Evolutionary conservation across 2,113 vertebrate species (phyloP), one percentile per base, ranked within the genome.

Genomic region (Telmatochromis bifrenatus): DNA sequence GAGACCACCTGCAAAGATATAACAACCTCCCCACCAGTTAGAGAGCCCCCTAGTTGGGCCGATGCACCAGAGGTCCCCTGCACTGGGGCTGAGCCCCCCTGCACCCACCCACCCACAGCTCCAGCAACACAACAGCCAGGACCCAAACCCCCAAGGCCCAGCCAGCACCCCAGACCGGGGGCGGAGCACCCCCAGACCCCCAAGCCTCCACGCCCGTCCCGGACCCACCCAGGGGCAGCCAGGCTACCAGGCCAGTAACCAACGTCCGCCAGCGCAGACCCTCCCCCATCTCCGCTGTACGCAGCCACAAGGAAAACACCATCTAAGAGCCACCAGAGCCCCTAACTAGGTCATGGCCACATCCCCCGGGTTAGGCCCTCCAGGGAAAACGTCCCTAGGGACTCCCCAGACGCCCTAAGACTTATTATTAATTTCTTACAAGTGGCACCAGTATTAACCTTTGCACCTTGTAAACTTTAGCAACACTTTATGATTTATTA

Each of bases 111-210:
- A 0, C 17, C 49, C 49, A 51, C 49, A 1, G 4, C 17, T 3
- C 49, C 4, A 0, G 17, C 1, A 0, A n/a, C 49, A 9, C 49
- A 51, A 51, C 49, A n/a, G 1, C 49, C 49, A n/a, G 8, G 17
- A 51, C 49, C 49, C 49, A 51, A 19, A 0, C 4, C 17, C 49
- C 4, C 49, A 51, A 51, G 49, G 8, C 49, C 49, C 49, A 3
- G 8, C 49, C 17, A 51, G 49, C 4, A 9, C 49, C 49, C 49
- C 49, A n/a, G 49, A n/a, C 49, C 3, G 8, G 49, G 49, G 49
- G 49, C 4, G 4, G 49, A n/a, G 49, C 49, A 51, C 4, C 17
- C 17, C 47, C 47, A 51, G 8, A 9, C 17, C 47, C 49, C 49
- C 17, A 51, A 19, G 47, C 17, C 17, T 19, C 7, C 17, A 9